Base-by-base conservation (phyloP, 2,797 vertebrate genomes). In the Premnoplex brunnescens region DNA sequence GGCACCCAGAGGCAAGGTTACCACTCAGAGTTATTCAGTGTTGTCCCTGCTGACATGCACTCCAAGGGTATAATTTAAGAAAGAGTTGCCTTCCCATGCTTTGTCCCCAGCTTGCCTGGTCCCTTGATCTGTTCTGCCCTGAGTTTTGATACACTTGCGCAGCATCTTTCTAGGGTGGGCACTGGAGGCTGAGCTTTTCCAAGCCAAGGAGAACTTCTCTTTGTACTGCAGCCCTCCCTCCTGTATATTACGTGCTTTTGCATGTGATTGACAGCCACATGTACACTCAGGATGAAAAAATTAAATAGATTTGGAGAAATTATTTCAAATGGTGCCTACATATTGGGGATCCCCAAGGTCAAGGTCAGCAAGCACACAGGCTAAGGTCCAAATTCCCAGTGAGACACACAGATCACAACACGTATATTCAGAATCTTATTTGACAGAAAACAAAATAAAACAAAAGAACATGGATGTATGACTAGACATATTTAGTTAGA, bases 1-100 rank as follows among this genome's bases (percentile, higher is more conserved):
- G 71, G 91, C 93, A 95, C 81, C 84, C 67, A 89, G 86, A 94
- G 67, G 76, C 71, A 93, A 95, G 91, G 80, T 91, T 93, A 86
- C 78, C 11, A 58, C 85, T 96, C 90, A 39, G 46, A 74, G 59
- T 73, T 84, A 41, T 87, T 92, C 76, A 52, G n/a, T 12, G 28
- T 86, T 95, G 80, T 89, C 94, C 78, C 58, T 80, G 71, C 73
- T 94, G 87, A 94, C 71, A 82, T 15, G 23, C 23, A 17, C 27
- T 94, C 51, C 81, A 71, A 83, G 73, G 81, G 37, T 88, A 52
- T 94, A 86, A 94, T 93, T 96, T 93, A 67, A 86, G 80, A 56
- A 89, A 71, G 59, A 91, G 76, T 49, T 74, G 30, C 34, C 74
- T 88, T 72, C 64, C 58, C 26, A 7, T 37, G 28, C 55, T 89